Conservation (phyloP, 2,888 invertebrate genomes). For the Osmoderma eremita region DNA sequence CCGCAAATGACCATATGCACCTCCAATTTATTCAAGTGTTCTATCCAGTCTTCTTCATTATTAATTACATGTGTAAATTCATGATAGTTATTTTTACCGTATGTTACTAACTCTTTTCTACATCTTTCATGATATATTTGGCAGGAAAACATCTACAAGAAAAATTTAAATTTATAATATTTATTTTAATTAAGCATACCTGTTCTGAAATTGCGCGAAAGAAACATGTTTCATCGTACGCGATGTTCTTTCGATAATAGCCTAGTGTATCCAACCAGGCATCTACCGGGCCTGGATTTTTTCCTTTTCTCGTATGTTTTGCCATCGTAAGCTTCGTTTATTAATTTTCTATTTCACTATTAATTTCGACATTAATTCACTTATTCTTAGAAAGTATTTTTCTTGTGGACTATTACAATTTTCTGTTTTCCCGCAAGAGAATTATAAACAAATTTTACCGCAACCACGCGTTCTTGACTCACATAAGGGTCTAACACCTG, state of each 20-base stretch:
- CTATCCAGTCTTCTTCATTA: slow-evolving; percentile 52
- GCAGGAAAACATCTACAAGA: slow-evolving; percentile 67
- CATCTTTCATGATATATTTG: slow-evolving; percentile 81
- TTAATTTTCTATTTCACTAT: background rate
- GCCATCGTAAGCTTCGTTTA: slow-evolving; percentile 30
- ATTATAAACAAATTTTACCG: background rate
- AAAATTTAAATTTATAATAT: slow-evolving; percentile 15
- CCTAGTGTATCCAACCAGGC: slow-evolving; percentile 83
- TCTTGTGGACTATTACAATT: too few species aligned
- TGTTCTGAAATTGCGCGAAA: slow-evolving; percentile 92
- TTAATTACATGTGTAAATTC: slow-evolving; percentile 68
- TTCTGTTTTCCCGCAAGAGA: too few species aligned
- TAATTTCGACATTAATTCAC: too few species aligned
- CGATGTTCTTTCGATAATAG: slow-evolving; percentile 87
- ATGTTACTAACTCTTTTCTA: slow-evolving; percentile 77
- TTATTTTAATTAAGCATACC: slow-evolving; percentile 58
- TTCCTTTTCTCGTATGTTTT: slow-evolving; percentile 55
- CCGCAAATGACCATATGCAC: slow-evolving; percentile 62
- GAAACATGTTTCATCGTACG: slow-evolving; percentile 87
- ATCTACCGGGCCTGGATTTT: slow-evolving; percentile 67
- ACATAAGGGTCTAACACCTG: background rate
- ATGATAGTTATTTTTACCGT: slow-evolving; percentile 73
- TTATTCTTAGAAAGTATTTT: too few species aligned
- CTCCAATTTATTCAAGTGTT: slow-evolving; percentile 57
- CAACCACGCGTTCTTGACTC: background rate